Evolutionary conservation across 2,113 vertebrate genomes (phyloP), one percentile per base, ranked within the genome.

Genomic region (Sapayoa aenigma): DNA sequence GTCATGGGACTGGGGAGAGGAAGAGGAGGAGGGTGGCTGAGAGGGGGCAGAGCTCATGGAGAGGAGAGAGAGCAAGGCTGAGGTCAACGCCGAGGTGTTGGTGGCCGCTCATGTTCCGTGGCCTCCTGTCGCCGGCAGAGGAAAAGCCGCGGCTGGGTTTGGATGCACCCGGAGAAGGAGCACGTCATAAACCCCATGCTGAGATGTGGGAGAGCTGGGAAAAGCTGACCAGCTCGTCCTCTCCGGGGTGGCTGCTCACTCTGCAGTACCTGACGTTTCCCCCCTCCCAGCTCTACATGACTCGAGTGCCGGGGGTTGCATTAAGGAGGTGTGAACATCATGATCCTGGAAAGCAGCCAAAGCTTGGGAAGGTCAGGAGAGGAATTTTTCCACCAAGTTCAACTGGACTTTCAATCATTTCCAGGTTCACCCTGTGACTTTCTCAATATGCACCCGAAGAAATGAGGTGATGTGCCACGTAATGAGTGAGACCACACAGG

Each of bases 321-420:
- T 89, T 96, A 94, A 93, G 83, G 83, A 96, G 95, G 93, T 96
- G 93, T 87, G 95, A 96, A 95, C 76, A 86, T 96, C 95, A 95
- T 84, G 91, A 94, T 92, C 50, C 92, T 97, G 88, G 92, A 95
- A n/a, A 62, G 44, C 79, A 53, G 92, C 93, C 96, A 97, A 22
- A 93, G 68, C 85, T 80, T 14, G 33, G 15, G 90, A 84, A 93
- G 93, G 90, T 96, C 95, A 96, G 78, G 76, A 41, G 31, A 84
- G 73, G 76, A 90, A 91, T 94, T 90, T 96, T 96, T 93, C 85
- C 82, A 95, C 37, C 62, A 12, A 39, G 56, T 78, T 92, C 86
- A 67, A 90, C 89, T 78, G 90, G 93, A 96, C 94, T 95, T 91
- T 79, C 85, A 94, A 80, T 92, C 90, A 90, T 15, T 67, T 92